Base-by-base conservation (phyloP, 2,797 vertebrate species). In the Sebastiscus tertius region DNA sequence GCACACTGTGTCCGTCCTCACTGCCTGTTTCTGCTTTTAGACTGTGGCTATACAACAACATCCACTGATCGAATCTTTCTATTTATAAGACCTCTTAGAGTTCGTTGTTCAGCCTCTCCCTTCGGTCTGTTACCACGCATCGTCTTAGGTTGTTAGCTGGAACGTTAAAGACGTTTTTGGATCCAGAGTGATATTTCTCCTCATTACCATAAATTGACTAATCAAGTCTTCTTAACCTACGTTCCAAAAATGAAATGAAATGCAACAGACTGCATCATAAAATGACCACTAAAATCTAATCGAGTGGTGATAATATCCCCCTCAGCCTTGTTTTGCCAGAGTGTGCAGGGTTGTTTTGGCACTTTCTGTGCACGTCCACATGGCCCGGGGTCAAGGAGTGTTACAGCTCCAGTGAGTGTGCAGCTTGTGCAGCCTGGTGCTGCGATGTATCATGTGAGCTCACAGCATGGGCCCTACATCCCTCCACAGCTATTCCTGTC, bases 401-500 rank as follows among this genome's bases (percentile, higher is more conserved):
- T 72, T 87, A 65, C 82, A 88, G 84, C 84, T 69, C 72, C 46
- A 58, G 56, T 65, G 76, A 82, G 83, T 72, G 76, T 82, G 83
- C 46, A 49, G 80, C 77, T 62, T 72, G 76, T 82, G 83, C 46
- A 55, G 80, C 76, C 74, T 63, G 71, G 80, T 63, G 82, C 87
- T 81, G 77, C 68, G 11, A 49, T 68, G 80, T 55, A 86, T 94
- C 87, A 89, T 89, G 88, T 91, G 91, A 92, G 87, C 85, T 80
- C 87, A 42, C 82, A 86, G 80, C 81, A 72, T 69, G 80, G 87
- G 83, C 66, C 61, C 67, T 39, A 70, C 82, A 52, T 88, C 79
- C 79, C 42, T 90, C 81, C 84, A 74, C 69, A 73, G 79, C 89
- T 90, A 84, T 93, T 94, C 92, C 81, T 87, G 83, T 85, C 88